Evolutionary conservation across 2,888 invertebrate species (phyloP), one percentile per base, ranked within the genome.

Genomic region (Cantharis lateralis): DNA sequence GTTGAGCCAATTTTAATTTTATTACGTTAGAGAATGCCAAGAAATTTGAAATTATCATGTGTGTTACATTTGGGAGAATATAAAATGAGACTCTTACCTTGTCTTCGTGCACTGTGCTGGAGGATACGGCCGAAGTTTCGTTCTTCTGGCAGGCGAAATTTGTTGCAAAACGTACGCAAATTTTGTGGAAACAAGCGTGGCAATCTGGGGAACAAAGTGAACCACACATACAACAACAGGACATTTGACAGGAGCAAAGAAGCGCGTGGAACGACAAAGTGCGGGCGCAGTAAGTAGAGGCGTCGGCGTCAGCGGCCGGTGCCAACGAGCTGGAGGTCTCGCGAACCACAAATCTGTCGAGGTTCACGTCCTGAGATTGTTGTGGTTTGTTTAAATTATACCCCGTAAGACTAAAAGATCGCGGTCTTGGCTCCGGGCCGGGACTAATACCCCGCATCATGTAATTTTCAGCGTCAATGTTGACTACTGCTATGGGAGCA

Each of bases 211-310:
- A 90, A 88, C 91, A 91, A 84, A 91, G 87, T 87, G 90, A 89
- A 86, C 90, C 90, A 87, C 92, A 92, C 89, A 90, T 90, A 88
- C 91, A 91, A 88, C 91, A 91, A 89, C 91, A 91, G 78, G 89
- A 87, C 82, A 87, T 83, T 80, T 87, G 87, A 85, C 89, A 89
- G 79, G 88, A 87, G 84, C 89, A 89, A 81, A 89, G 84, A 71
- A 88, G 84, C 73, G 86, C 84, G 83, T 90, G 90, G 84, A 88
- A 89, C 80, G 89, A 89, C 81, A 88, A 83, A 80, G 88, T 86
- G 81, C 89, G 86, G 83, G 89, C 89, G 85, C 89, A 89, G 81
- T 83, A 84, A 83, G 82, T 83, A 80, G 81, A 68, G 81, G 80
- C 70, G 81, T 80, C 75, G 82, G 81, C 72, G 77, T 82, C 80